Percentiles rank a stretch among this genome's conserved stretches.
phyloP scores from a whole-genome alignment of 2,113 vertebrate species.

The Coregonus clupeaformis region DNA sequence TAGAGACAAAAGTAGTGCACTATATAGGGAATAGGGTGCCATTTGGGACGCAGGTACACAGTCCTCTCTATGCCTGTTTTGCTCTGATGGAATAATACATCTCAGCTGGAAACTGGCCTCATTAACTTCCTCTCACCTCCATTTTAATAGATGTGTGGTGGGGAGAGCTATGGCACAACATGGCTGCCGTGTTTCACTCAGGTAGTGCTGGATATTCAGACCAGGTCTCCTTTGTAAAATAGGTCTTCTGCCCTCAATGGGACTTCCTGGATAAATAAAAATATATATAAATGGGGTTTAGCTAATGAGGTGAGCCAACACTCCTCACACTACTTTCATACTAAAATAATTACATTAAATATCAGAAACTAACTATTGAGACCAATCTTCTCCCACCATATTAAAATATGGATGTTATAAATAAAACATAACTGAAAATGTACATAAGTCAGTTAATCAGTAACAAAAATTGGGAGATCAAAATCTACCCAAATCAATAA shows the following conservation, averaged over 20 bases:
- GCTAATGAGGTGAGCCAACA: not conserved
- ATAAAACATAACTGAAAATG: not conserved
- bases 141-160: not conserved
- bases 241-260: too few species aligned
- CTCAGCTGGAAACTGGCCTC: not conserved
- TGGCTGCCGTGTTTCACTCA: not conserved
- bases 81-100: too few species aligned
- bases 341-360: not conserved
- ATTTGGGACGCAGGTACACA: too few species aligned
- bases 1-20: too few species aligned
- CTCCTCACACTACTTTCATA: not conserved
- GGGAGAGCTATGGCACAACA: not conserved
- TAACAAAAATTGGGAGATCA: not conserved
- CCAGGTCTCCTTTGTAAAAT: too few species aligned
- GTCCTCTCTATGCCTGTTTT: too few species aligned
- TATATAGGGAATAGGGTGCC: too few species aligned
- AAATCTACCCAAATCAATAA: not conserved
- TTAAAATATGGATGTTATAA: not conserved
- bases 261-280: too few species aligned
- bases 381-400: not conserved
- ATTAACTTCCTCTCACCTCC: not conserved
- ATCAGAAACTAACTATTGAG: not conserved
- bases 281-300: not conserved
- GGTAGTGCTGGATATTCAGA: not conserved
- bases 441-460: not conserved